Evolutionary conservation across 2,888 invertebrate genomes (phyloP).

Genomic region (Pinctada fucata): DNA sequence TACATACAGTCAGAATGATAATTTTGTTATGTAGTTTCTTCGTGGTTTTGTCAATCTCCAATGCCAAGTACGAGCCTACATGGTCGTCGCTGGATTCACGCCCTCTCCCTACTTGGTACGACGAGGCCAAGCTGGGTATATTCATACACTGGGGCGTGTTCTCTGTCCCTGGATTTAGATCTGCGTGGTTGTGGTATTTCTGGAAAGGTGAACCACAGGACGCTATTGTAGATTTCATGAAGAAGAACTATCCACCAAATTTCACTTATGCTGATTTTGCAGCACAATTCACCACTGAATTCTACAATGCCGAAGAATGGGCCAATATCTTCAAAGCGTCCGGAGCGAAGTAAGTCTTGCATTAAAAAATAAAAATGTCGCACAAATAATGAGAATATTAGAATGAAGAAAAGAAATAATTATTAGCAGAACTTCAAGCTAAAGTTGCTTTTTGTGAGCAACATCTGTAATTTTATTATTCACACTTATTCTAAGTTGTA

Average conservation of each 20-base stretch:
- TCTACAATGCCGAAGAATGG: conserved; percentile 91
- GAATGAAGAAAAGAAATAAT: too few species aligned
- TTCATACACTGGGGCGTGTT: conserved; percentile 79
- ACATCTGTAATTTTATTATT: too few species aligned
- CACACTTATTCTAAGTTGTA: too few species aligned
- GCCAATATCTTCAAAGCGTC: conserved; percentile 87
- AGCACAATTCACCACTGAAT: conserved; percentile 88
- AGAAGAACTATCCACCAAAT: conserved; percentile 87
- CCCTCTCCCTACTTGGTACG: conserved; percentile 81
- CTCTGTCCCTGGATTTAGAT: conserved; percentile 77
- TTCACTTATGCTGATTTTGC: conserved; percentile 96
- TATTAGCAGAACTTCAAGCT: too few species aligned
- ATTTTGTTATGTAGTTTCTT: too few species aligned
- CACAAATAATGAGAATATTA: too few species aligned
- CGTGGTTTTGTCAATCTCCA: too few species aligned
- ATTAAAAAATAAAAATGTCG: background rate
- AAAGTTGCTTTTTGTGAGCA: too few species aligned
- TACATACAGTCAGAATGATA: too few species aligned
- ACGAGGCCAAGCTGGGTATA: conserved; percentile 78
- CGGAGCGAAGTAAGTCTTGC: conserved; percentile 86
- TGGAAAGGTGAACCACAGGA: conserved; percentile 80
- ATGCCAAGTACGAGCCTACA: conserved; percentile 79
- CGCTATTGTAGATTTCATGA: conserved; percentile 82
- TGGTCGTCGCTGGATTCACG: conserved; percentile 92
- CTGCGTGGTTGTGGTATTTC: conserved; percentile 93